phyloP scores from a whole-genome alignment of 2,113 vertebrate genomes.

The Microcebus ravelobensis region DNA sequence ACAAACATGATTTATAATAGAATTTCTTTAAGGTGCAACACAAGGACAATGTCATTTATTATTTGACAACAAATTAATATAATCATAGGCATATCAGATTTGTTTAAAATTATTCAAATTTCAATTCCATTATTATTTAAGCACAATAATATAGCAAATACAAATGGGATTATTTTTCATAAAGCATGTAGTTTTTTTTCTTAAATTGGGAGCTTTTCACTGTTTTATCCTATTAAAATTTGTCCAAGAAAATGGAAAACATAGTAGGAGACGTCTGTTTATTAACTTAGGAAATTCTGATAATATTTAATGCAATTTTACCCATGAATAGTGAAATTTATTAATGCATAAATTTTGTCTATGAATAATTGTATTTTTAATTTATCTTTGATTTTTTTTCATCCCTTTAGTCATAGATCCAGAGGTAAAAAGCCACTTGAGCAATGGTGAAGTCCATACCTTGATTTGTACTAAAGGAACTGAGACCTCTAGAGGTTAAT shows the following conservation, averaged over 20 bases:
- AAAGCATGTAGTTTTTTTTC: not conserved
- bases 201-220: not conserved
- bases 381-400: not conserved
- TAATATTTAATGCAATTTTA: not conserved
- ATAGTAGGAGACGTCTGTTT: not conserved
- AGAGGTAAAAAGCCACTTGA: not conserved
- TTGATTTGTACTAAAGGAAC: not conserved
- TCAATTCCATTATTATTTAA: conserved; percentile 6
- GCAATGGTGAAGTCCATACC: not conserved
- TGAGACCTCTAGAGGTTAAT: not conserved
- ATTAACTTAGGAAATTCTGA: conserved; percentile 1
- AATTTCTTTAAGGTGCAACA: not conserved
- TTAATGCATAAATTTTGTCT: not conserved
- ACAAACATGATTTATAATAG: not conserved
- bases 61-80: not conserved
- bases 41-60: not conserved
- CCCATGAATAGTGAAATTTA: not conserved
- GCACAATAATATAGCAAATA: not conserved
- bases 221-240: not conserved
- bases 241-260: not conserved
- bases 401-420: not conserved
- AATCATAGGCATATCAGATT: not conserved
- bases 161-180: not conserved
- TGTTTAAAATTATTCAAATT: not conserved
- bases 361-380: not conserved